These are phyloP conservation scores for Tetranychus cinnabarinus DNA, from an alignment of 1,140 invertebrate genomes.

Conservation along the genomic window DNA sequence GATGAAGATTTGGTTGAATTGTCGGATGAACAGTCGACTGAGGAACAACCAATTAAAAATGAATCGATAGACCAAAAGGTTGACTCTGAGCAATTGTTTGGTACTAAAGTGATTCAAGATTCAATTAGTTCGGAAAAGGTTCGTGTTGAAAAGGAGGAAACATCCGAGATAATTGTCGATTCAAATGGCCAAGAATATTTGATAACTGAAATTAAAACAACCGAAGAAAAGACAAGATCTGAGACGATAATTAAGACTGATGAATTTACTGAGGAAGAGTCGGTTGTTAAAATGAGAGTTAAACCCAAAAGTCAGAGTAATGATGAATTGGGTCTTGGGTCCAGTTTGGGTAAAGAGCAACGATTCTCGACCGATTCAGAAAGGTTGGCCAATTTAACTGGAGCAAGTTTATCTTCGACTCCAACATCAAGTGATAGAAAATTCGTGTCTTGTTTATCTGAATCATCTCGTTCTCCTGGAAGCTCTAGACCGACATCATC, in stretches of 20 bases:
- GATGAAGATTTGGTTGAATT: slow-evolving; percentile 15
- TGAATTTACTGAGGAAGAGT: no score
- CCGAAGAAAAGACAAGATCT: no score
- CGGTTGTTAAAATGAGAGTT: no score
- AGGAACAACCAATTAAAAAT: background rate
- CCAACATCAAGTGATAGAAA: slow-evolving; percentile 1
- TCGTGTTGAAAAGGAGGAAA: background rate
- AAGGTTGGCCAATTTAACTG: background rate
- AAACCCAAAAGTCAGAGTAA: no score
- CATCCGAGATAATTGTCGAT: no score
- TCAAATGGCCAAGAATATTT: no score
- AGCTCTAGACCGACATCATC: slow-evolving; percentile 57
- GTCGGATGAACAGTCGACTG: background rate
- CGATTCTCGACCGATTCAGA: background rate
- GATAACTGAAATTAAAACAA: no score
- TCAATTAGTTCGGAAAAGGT: background rate
- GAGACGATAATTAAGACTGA: no score
- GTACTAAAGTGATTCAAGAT: background rate
- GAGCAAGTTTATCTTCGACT: background rate
- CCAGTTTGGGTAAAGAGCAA: background rate
- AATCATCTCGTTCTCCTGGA: slow-evolving; percentile 26
- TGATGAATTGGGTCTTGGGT: background rate
- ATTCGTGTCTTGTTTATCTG: slow-evolving; percentile 34
- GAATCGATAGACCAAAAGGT: no score
- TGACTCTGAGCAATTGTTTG: no score